A percentile compares a stretch with the other conserved stretches of the same genome.
These are phyloP conservation scores for Drosophila phalerata DNA, from an alignment of 2,888 invertebrate species.

Conservation along the genomic window DNA sequence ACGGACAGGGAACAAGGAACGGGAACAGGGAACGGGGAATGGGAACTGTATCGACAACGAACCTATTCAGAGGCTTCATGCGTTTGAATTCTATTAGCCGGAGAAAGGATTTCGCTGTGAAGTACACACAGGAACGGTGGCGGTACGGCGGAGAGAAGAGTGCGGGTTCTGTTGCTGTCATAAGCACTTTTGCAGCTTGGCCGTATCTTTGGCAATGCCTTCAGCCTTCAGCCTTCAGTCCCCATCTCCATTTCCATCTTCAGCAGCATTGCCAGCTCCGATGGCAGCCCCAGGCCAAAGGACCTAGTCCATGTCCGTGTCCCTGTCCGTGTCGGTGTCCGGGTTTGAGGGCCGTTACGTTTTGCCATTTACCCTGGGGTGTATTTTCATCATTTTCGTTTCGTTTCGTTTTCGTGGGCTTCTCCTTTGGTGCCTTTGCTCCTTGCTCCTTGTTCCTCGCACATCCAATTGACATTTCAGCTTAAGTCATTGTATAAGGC, in stretches of 20 bases:
- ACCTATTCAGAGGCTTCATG: slow-evolving; percentile 78
- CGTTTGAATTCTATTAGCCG: slow-evolving; percentile 78
- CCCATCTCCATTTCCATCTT: background rate
- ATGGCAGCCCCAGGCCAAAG: slow-evolving; percentile 4
- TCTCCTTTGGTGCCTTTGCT: slow-evolving; percentile 24
- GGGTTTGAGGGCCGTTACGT: slow-evolving; percentile 43
- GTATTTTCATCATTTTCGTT: slow-evolving; percentile 74
- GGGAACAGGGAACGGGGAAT: background rate
- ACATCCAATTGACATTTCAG: slow-evolving; percentile 81
- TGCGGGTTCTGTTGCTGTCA: slow-evolving; percentile 59
- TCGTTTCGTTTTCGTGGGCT: slow-evolving; percentile 26
- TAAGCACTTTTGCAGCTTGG: slow-evolving; percentile 72
- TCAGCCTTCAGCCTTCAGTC: slow-evolving; percentile 1
- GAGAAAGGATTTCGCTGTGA: slow-evolving; percentile 71
- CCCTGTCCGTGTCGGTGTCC: slow-evolving; percentile 1
- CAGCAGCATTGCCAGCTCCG: slow-evolving; percentile 3
- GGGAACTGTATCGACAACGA: slow-evolving; percentile 64
- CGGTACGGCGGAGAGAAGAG: background rate
- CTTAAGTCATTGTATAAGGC: slow-evolving; percentile 77
- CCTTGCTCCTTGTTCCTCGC: slow-evolving; percentile 49
- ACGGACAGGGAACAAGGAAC: background rate
- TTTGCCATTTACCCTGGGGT: slow-evolving; percentile 72
- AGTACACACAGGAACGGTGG: background rate
- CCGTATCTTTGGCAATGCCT: slow-evolving; percentile 54
- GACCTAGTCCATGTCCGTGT: slow-evolving; percentile 13